Evolutionary conservation across 2,888 invertebrate genomes (phyloP).

Genomic region (Parnassius apollo): DNA sequence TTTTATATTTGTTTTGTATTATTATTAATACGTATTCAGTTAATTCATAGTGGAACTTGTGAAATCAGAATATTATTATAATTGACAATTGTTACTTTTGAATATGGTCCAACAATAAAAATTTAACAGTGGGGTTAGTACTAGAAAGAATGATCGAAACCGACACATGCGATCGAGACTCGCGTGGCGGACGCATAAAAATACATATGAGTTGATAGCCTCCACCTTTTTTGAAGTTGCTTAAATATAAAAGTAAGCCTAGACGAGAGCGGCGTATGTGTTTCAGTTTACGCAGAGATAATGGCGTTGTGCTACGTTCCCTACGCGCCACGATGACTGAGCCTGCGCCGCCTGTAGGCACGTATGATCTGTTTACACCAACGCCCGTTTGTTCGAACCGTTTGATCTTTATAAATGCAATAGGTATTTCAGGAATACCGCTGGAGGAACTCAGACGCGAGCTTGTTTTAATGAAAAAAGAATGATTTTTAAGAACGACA

Average conservation of each 20-base stretch:
- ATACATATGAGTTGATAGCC: slow-evolving; percentile 23
- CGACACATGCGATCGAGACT: not conserved
- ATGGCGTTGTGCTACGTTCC: slow-evolving; percentile 35
- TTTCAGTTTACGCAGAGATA: slow-evolving; percentile 48
- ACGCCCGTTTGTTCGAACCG: slow-evolving; percentile 71
- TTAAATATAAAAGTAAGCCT: slow-evolving; percentile 37
- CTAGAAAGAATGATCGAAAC: not conserved
- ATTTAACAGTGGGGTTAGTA: too few relatives aligned
- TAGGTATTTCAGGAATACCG: slow-evolving; percentile 78
- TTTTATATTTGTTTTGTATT: too few relatives aligned
- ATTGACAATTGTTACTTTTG: too few relatives aligned
- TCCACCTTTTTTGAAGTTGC: slow-evolving; percentile 19
- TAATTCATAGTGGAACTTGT: too few relatives aligned
- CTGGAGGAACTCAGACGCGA: slow-evolving; percentile 56
- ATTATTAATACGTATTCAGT: too few relatives aligned
- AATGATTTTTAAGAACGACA: slow-evolving; percentile 76
- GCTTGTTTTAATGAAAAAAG: slow-evolving; percentile 62
- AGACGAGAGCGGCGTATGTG: slow-evolving; percentile 37
- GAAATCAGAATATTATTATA: too few relatives aligned
- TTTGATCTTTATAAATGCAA: slow-evolving; percentile 81
- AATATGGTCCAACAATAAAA: too few relatives aligned
- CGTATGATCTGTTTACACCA: slow-evolving; percentile 74
- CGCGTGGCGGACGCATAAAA: slow-evolving; percentile 11
- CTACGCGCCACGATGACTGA: slow-evolving; percentile 19
- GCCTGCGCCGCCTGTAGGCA: slow-evolving; percentile 31